phyloP scores from a whole-genome alignment of 2,888 invertebrate genomes.

The Tenthredo distinguenda region DNA sequence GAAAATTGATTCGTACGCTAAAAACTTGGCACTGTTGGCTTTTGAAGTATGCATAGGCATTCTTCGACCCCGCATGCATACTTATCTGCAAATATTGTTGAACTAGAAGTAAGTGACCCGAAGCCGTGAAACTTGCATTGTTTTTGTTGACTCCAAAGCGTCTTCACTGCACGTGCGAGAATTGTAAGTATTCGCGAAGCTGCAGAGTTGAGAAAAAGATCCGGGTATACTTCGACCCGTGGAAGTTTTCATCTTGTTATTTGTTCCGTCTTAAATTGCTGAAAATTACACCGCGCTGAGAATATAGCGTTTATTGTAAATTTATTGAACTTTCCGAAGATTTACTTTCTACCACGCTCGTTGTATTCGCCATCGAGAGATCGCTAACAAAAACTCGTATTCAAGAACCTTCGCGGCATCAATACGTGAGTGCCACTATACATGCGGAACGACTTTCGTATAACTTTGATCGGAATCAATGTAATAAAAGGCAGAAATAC shows the following conservation, averaged over 20 bases:
- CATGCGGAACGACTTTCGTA: constrained; percentile 27
- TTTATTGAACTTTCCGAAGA: not conserved
- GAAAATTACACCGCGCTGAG: not conserved
- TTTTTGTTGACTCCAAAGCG: not conserved
- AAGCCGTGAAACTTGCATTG: not conserved
- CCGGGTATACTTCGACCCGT: not conserved
- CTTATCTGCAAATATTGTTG: not conserved
- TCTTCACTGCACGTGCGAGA: not conserved
- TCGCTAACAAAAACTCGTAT: constrained; percentile 22
- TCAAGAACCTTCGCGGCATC: constrained; percentile 14
- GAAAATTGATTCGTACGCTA: not conserved
- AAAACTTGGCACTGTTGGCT: not conserved
- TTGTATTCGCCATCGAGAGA: not conserved
- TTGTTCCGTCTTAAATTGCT: not conserved
- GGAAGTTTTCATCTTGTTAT: not conserved
- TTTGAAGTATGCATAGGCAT: not conserved
- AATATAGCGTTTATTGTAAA: constrained; percentile 6
- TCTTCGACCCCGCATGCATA: not conserved
- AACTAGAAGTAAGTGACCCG: constrained; percentile 1
- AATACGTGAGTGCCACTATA: constrained; percentile 33
- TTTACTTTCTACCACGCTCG: not conserved
- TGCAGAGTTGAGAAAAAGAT: not conserved
- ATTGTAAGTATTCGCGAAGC: constrained; percentile 8
- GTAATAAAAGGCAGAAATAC: constrained; percentile 30
- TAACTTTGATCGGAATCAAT: constrained; percentile 44